These are phyloP conservation scores for Apis dorsata DNA, from an alignment of 1,140 invertebrate species.

Conservation along the genomic window DNA sequence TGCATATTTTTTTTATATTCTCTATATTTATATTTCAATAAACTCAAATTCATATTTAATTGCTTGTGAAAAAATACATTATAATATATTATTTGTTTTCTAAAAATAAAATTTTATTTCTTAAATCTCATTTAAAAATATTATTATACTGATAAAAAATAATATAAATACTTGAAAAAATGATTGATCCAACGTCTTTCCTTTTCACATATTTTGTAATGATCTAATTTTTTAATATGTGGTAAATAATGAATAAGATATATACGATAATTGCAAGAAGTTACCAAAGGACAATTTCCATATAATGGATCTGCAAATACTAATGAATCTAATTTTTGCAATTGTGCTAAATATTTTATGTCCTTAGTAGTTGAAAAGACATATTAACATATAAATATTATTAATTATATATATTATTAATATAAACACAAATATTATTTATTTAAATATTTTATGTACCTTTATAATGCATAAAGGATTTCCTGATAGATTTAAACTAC, in stretches of 20 bases:
- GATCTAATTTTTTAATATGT: constrained; percentile 47
- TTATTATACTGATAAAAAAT: neutral
- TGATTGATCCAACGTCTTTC: constrained; percentile 41
- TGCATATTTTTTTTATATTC: constrained; percentile 6
- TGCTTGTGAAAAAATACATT: constrained; percentile 48
- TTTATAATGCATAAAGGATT: constrained; percentile 47
- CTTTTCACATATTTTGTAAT: constrained; percentile 41
- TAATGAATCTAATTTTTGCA: constrained; percentile 46
- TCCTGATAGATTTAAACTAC: constrained; percentile 51
- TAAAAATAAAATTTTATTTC: constrained; percentile 32
- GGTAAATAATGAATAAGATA: constrained; percentile 44
- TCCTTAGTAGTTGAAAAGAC: constrained; percentile 41
- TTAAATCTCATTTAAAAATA: neutral
- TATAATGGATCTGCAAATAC: constrained; percentile 58
- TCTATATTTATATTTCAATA: constrained; percentile 12
- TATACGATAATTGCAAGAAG: constrained; percentile 53
- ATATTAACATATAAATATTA: constrained; percentile 14
- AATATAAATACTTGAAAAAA: constrained; percentile 53
- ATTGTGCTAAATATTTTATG: constrained; percentile 29
- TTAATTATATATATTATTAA: neutral
- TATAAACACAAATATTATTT: neutral
- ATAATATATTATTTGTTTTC: constrained; percentile 46
- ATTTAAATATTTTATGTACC: constrained; percentile 26
- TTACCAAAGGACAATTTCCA: constrained; percentile 58
- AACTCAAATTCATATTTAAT: constrained; percentile 30